A percentile compares a stretch with the other conserved stretches of the same genome.
Conservation (phyloP, 2,113 vertebrate species). For the Syngnathus typhle region DNA sequence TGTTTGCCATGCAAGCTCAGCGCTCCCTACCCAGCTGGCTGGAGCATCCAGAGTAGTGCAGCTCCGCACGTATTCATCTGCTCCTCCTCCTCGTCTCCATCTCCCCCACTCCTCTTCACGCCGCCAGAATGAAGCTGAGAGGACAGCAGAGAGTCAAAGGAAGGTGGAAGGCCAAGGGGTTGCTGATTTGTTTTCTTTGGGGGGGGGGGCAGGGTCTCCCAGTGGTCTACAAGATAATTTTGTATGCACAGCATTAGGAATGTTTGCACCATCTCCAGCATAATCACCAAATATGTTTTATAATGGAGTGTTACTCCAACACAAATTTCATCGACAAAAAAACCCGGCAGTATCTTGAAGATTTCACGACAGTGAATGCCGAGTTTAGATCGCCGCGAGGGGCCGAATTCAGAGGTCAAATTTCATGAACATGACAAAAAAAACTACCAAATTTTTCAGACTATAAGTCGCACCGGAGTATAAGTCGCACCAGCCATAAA, state of each 20-base stretch:
- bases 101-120: conserved; percentile 26
- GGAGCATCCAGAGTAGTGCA: conserved; percentile 58
- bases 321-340: too few relatives aligned
- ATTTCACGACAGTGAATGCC: too few relatives aligned
- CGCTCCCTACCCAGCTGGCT: conserved; percentile 60
- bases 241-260: not conserved
- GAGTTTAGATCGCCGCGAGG: too few relatives aligned
- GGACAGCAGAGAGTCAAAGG: conserved; percentile 29
- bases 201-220: not conserved
- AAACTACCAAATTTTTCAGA: too few relatives aligned
- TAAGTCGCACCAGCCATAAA: too few relatives aligned
- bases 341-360: too few relatives aligned
- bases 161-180: not conserved
- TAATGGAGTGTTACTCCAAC: too few relatives aligned
- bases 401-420: too few relatives aligned
- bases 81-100: conserved; percentile 11
- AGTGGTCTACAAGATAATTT: not conserved
- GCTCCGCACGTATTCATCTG: conserved; percentile 65
- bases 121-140: conserved; percentile 27
- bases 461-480: too few relatives aligned
- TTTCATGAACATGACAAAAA: too few relatives aligned
- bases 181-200: not conserved
- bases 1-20: conserved; percentile 63
- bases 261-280: not conserved
- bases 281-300: not conserved